These are phyloP conservation scores for Protophormia terraenovae DNA, from an alignment of 2,888 invertebrate species.

Conservation along the genomic window DNA sequence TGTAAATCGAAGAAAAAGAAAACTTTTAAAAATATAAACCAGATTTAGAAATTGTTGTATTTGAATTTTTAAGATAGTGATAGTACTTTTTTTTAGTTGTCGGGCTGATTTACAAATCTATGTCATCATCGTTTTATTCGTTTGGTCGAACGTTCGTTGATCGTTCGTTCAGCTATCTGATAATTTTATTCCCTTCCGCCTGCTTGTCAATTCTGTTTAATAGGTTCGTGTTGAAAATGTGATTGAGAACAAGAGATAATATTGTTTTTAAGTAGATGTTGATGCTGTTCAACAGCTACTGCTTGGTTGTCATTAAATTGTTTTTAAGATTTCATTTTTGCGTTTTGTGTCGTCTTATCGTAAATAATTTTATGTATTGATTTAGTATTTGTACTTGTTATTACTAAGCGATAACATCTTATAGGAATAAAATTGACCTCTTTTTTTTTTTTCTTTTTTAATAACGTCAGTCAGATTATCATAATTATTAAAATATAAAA, in stretches of 20 bases:
- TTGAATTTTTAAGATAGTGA: neutral
- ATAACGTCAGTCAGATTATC: conserved; percentile 57
- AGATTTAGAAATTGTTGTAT: neutral
- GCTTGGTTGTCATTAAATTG: conserved; percentile 68
- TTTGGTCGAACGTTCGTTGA: neutral
- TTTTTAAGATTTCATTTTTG: conserved; percentile 77
- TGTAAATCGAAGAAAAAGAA: neutral
- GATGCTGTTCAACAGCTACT: conserved; percentile 71
- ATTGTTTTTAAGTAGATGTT: conserved; percentile 81
- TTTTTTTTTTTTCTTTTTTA: conserved; percentile 69
- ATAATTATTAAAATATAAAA: conserved; percentile 50
- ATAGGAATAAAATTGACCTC: conserved; percentile 77
- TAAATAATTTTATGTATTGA: conserved; percentile 79
- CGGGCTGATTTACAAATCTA: conserved; percentile 1
- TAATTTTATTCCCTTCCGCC: conserved; percentile 50
- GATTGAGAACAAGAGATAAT: conserved; percentile 80
- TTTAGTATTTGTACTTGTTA: conserved; percentile 78
- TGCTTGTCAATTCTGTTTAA: conserved; percentile 47
- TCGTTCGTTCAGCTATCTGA: conserved; percentile 50
- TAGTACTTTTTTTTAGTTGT: neutral
- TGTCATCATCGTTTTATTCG: neutral
- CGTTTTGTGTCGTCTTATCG: conserved; percentile 76
- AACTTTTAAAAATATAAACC: neutral
- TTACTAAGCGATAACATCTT: conserved; percentile 77
- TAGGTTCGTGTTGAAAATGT: conserved; percentile 61